Evolutionary conservation across 2,888 invertebrate genomes (phyloP).

Genomic region (Rotaria macrura): DNA sequence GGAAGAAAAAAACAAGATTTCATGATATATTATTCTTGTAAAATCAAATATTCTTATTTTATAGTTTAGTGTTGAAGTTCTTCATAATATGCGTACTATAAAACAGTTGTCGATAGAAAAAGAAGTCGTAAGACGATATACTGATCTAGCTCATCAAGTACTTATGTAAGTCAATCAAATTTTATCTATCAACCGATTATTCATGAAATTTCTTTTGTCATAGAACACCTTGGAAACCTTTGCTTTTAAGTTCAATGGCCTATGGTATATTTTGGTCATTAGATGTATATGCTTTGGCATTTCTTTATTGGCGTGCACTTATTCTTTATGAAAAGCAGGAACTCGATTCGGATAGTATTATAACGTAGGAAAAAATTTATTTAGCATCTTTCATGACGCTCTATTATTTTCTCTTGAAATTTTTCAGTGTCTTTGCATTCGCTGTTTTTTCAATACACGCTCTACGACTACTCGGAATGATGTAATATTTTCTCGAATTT

Average conservation of each 20-base stretch:
- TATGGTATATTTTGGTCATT: not conserved
- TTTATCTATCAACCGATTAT: not conserved
- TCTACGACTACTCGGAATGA: not conserved
- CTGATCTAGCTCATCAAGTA: not conserved
- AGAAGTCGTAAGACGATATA: not conserved
- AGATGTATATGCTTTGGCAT: not conserved
- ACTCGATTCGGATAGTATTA: not conserved
- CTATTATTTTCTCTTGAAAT: not conserved
- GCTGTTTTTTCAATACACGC: not conserved
- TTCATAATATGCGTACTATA: not conserved
- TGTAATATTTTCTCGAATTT: not conserved
- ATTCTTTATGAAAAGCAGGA: not conserved
- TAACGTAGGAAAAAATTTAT: not conserved
- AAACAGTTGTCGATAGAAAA: not conserved
- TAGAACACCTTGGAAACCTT: not conserved
- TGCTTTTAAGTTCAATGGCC: not conserved
- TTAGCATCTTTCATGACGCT: not conserved
- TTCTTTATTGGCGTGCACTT: not conserved
- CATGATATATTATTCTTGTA: too few relatives aligned
- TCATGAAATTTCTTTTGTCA: not conserved
- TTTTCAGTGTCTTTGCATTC: not conserved
- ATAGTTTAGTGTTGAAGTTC: not conserved
- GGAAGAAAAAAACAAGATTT: too few relatives aligned
- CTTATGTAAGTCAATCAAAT: not conserved
- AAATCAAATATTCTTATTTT: too few relatives aligned